Evolutionary conservation across 37 sponge, comb jelly and placozoan species (phyloP).

Genomic region (Beroe ovata): DNA sequence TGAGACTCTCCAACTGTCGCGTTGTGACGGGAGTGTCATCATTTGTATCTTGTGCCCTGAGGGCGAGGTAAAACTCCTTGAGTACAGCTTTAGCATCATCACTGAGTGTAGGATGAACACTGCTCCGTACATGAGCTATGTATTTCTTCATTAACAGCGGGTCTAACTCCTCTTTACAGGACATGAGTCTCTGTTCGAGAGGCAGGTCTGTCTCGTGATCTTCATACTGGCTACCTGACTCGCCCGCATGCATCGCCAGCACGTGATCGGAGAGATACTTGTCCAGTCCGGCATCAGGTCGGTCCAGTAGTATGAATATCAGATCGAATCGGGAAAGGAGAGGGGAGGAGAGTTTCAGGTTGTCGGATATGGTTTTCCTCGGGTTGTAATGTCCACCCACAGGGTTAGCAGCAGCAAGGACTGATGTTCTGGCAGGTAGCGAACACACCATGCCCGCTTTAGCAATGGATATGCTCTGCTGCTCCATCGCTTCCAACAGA

Average conservation of each 20-base stretch:
- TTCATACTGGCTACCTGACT: neutral
- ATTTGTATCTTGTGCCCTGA: conserved; percentile 70
- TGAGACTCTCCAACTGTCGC: conserved; percentile 92
- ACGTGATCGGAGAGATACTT: conserved; percentile 87
- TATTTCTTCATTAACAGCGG: conserved; percentile 53
- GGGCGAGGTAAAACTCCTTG: conserved; percentile 86
- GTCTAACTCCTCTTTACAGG: conserved; percentile 33
- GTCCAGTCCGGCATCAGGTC: conserved; percentile 94
- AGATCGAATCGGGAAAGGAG: conserved; percentile 93
- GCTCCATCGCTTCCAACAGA: conserved; percentile 99
- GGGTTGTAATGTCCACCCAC: conserved; percentile 96
- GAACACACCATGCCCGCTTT: conserved; percentile 96
- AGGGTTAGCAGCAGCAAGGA: conserved; percentile 98
- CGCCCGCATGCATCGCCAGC: conserved; percentile 85
- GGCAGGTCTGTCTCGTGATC: conserved; percentile 30
- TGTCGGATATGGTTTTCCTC: conserved; percentile 93
- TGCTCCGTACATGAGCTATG: conserved; percentile 10
- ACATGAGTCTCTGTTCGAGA: conserved; percentile 32
- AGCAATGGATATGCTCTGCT: conserved; percentile 92
- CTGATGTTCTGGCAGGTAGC: conserved; percentile 93
- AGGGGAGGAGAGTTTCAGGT: conserved; percentile 86
- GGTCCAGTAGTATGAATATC: conserved; percentile 93
- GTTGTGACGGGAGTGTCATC: conserved; percentile 95
- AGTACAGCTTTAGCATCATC: conserved; percentile 38
- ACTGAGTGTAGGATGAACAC: conserved; percentile 7